Evolutionary conservation across 2,797 vertebrate species (phyloP).

Genomic region (Synanceia verrucosa): DNA sequence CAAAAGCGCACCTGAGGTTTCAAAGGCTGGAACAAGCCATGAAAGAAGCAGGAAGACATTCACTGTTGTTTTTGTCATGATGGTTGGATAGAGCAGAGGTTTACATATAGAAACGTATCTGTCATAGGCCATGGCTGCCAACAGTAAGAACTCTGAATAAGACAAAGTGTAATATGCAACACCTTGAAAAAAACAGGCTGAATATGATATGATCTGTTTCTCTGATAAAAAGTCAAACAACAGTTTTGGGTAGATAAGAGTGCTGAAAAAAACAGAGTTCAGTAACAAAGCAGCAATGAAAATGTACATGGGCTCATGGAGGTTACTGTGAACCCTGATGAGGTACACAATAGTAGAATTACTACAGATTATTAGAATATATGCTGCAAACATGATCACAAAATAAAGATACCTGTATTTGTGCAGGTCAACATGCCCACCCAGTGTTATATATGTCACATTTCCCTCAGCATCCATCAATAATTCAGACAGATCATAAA

Average conservation of each 20-base stretch:
- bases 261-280: constrained; percentile 31
- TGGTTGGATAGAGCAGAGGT: constrained; percentile 34
- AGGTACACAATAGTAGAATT: no score
- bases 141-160: constrained; percentile 33
- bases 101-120: constrained; percentile 54
- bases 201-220: constrained; percentile 12
- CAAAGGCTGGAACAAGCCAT: constrained; percentile 20
- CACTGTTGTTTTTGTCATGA: constrained; percentile 18
- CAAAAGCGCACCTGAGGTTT: accelerated
- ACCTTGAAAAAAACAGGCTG: constrained; percentile 24
- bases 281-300: constrained; percentile 41
- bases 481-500: neutral
- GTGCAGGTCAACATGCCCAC: no score
- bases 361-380: no score
- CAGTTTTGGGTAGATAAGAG: constrained; percentile 36
- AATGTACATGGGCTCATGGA: neutral
- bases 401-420: no score
- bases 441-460: no score
- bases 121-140: constrained; percentile 53
- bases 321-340: no score
- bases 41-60: neutral
- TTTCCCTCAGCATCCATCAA: no score
- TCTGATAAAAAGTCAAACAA: constrained; percentile 19
- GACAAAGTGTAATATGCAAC: constrained; percentile 5
- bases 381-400: no score